Evolutionary conservation across 2,888 invertebrate species (phyloP), one percentile per base, ranked within the genome.

Genomic region (Perdita meconis): DNA sequence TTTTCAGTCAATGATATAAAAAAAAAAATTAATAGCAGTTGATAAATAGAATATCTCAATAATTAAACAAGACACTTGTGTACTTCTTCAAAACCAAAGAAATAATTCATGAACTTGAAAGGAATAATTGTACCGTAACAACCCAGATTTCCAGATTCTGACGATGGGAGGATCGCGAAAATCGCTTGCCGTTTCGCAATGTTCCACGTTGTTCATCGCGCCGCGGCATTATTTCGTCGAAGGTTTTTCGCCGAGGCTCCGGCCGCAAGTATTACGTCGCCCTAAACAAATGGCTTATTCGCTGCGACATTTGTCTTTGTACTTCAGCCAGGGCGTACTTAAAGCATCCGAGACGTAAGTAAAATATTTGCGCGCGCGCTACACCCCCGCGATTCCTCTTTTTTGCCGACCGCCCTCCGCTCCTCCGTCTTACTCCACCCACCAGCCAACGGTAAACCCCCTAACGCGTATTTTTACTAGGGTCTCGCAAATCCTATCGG

Each of bases 361-460:
- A 82, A 84, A 87, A 87, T 85, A 87, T 88, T 88, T 88, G 82
- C 82, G 65, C 70, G 72, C 55, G 77, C 59, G 65, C 66, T 72
- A 66, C 42, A 55, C 38, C 19, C 34, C 30, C 5, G 8, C 47
- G 51, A 38, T 66, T 61, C 16, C 22, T 24, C 67, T 63, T 63
- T n/a, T 75, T 69, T 60, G 22, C 38, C n/a, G 19, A 3, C n/a
- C 55, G 22, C 60, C 42, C 65, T 24, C 47, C 44, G 74, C 65
- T 6, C 64, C 69, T 16, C 19, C 53, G 75, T 80, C 80, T 79
- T 71, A 72, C 66, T 61, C 71, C 73, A 64, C 26, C 38, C 64
- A 53, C 67, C n/a, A n/a, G 72, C 67, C 72, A 72, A 71, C 78
- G 68, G 80, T 80, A 87, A 86, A 86, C 78, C 70, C 63, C 73